These are phyloP conservation scores for Pachyrhynchus sulphureomaculatus DNA, from an alignment of 1,140 invertebrate species.

Conservation along the genomic window DNA sequence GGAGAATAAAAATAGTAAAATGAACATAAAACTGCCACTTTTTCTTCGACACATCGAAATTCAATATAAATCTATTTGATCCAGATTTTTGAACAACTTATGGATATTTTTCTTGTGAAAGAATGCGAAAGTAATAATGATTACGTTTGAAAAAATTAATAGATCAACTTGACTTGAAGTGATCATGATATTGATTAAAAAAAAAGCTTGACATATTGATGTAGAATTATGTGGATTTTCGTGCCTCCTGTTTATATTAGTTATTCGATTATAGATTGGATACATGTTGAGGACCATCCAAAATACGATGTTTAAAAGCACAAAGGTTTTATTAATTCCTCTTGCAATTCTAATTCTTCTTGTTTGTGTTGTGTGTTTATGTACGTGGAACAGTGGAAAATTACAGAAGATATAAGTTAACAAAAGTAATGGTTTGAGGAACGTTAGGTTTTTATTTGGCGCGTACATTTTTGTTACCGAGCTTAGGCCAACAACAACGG, in stretches of 20 bases:
- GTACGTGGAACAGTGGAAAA: background rate
- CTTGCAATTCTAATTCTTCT: no score
- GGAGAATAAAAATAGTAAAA: background rate
- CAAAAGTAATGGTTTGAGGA: no score
- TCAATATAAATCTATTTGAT: background rate
- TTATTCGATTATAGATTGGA: no score
- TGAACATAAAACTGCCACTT: background rate
- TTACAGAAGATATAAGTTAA: no score
- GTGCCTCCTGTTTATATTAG: no score
- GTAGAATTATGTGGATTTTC: no score
- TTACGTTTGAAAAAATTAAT: background rate
- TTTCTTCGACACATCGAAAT: background rate
- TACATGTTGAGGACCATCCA: no score
- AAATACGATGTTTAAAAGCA: no score
- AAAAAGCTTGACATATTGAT: no score
- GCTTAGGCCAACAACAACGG: no score
- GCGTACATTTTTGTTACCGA: slow-evolving; percentile 50
- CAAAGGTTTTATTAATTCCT: no score
- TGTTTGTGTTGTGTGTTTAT: background rate
- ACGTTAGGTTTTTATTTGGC: no score
- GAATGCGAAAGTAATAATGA: background rate
- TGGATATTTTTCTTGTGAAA: background rate
- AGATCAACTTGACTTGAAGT: background rate
- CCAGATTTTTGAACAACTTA: background rate
- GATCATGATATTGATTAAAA: background rate